Conservation (phyloP, 2,888 invertebrate genomes). For the Exocentrus adspersus region DNA sequence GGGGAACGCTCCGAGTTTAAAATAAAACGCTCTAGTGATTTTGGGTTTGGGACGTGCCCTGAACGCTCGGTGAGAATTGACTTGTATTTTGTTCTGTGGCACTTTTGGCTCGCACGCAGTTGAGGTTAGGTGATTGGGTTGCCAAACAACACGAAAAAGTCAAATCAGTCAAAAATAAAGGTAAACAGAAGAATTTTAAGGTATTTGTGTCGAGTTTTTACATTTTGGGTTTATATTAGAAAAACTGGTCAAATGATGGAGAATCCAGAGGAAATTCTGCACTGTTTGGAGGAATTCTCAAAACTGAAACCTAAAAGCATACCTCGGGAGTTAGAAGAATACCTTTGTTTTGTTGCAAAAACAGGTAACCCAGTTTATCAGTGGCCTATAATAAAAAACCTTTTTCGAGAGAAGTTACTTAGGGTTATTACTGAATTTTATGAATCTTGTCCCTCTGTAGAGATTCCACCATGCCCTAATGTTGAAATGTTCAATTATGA, state of each 20-base stretch:
- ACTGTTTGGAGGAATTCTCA: slow-evolving; percentile 84
- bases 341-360: slow-evolving; percentile 88
- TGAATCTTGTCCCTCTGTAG: slow-evolving; percentile 78
- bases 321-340: slow-evolving; percentile 89
- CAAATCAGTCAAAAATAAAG: too few species aligned
- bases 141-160: too few species aligned
- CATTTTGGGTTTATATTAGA: too few species aligned
- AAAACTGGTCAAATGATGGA: slow-evolving; percentile 80
- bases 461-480: slow-evolving; percentile 88
- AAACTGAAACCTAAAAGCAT: slow-evolving; percentile 82
- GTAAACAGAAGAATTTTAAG: too few species aligned
- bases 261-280: slow-evolving; percentile 85
- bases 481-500: slow-evolving; percentile 92
- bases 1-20: too few species aligned
- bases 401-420: slow-evolving; percentile 88
- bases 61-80: too few species aligned
- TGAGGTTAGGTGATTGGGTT: too few species aligned
- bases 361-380: slow-evolving; percentile 95
- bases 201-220: slow-evolving; percentile 24
- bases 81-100: too few species aligned
- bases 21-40: too few species aligned
- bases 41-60: too few species aligned
- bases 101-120: too few species aligned
- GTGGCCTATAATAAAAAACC: slow-evolving; percentile 87
- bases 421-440: slow-evolving; percentile 89